phyloP scores from a whole-genome alignment of 2,113 vertebrate species.

The Sebastes schlegelii region DNA sequence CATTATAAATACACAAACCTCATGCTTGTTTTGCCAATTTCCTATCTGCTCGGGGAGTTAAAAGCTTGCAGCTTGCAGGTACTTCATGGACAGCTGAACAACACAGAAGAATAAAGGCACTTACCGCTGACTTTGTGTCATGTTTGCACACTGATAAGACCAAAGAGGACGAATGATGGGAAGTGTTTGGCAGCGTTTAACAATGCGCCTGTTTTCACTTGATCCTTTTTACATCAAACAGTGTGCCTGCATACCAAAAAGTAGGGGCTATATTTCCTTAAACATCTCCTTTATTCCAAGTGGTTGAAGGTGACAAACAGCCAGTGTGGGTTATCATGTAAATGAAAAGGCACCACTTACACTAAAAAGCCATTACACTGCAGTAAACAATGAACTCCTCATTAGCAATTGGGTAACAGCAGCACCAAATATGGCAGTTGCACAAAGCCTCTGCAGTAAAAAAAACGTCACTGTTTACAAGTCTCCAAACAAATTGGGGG shows the following conservation, averaged over 20 bases:
- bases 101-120: slow-evolving; percentile 39
- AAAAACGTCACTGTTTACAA: slow-evolving; percentile 69
- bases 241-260: slow-evolving; percentile 3
- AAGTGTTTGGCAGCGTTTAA: slow-evolving; percentile 37
- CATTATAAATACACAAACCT: slow-evolving; percentile 15
- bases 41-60: slow-evolving; percentile 27
- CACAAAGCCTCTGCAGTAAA: slow-evolving; percentile 51
- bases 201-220: slow-evolving; percentile 32
- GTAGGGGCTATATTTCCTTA: slow-evolving; percentile 34
- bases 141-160: slow-evolving; percentile 62
- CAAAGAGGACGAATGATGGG: slow-evolving; percentile 38
- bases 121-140: slow-evolving; percentile 31
- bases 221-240: slow-evolving; percentile 46
- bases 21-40: slow-evolving; percentile 42
- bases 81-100: slow-evolving; percentile 37
- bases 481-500: slow-evolving; percentile 52
- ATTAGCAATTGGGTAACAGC: slow-evolving; percentile 64
- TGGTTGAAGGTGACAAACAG: slow-evolving; percentile 40
- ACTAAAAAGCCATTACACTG: slow-evolving; percentile 48
- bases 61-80: slow-evolving; percentile 36
- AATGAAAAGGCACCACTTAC: slow-evolving; percentile 61
- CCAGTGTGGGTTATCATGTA: slow-evolving; percentile 23
- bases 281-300: slow-evolving; percentile 35
- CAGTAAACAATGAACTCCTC: slow-evolving; percentile 62
- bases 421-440: slow-evolving; percentile 62